These are phyloP conservation scores for Drosophila nigricruria DNA, from an alignment of 2,888 invertebrate genomes.

Conservation along the genomic window DNA sequence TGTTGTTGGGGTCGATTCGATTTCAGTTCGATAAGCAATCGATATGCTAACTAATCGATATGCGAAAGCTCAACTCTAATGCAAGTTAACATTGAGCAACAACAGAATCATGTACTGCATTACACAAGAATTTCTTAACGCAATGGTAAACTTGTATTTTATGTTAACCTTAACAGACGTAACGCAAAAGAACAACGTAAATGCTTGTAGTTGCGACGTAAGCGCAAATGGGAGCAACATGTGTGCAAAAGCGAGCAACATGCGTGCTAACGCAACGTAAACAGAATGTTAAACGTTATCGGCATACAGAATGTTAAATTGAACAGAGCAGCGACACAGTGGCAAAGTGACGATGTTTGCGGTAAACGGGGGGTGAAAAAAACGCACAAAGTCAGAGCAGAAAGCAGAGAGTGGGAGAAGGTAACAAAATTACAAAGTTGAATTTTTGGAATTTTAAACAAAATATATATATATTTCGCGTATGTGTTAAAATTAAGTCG, in stretches of 20 bases:
- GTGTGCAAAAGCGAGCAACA: slow-evolving; percentile 6
- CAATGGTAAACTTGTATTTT: not conserved
- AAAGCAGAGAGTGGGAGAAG: slow-evolving; percentile 37
- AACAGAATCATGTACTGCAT: not conserved
- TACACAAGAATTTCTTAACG: no score
- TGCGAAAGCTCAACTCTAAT: not conserved
- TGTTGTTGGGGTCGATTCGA: slow-evolving; percentile 1
- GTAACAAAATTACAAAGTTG: slow-evolving; percentile 26
- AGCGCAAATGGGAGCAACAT: slow-evolving; percentile 15
- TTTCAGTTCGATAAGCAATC: not conserved
- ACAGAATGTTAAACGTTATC: slow-evolving; percentile 17
- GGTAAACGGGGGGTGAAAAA: slow-evolving; percentile 42
- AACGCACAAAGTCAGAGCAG: slow-evolving; percentile 45
- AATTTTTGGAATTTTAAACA: not conserved
- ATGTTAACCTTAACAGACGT: slow-evolving; percentile 2
- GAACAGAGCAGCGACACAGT: slow-evolving; percentile 18
- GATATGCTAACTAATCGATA: slow-evolving; percentile 18
- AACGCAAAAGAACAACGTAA: slow-evolving; percentile 5
- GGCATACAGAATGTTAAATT: slow-evolving; percentile 4
- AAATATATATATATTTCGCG: not conserved
- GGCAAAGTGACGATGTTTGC: slow-evolving; percentile 22
- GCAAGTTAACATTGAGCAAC: not conserved
- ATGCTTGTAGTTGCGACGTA: not conserved
- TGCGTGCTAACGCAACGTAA: slow-evolving; percentile 20
- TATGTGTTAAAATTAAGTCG: not conserved